These are phyloP conservation scores for Alectoris magna DNA, from an alignment of 2,797 vertebrate species.

Conservation along the genomic window DNA sequence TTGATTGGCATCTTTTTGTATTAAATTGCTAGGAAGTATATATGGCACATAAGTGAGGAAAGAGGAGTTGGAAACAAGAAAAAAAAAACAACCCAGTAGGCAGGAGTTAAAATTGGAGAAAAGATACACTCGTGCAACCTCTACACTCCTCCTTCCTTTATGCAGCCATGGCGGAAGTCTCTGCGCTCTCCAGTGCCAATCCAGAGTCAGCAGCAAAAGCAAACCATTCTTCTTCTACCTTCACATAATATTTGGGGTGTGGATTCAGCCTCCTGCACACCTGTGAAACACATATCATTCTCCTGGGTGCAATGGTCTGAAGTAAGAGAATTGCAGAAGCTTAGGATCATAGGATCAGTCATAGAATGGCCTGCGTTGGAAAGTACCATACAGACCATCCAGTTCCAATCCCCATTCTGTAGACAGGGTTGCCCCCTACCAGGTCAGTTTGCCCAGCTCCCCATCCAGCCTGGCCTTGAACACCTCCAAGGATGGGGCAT, in stretches of 20 bases:
- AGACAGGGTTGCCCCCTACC: background rate
- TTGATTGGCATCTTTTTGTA: background rate
- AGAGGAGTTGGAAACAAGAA: background rate
- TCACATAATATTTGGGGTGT: background rate
- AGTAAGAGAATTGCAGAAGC: background rate
- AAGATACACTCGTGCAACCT: background rate
- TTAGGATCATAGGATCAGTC: no score
- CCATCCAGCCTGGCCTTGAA: background rate
- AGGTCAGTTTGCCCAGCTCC: background rate
- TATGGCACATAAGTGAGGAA: background rate
- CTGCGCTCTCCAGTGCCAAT: background rate
- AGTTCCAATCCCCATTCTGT: background rate
- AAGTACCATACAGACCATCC: background rate
- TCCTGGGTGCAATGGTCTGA: background rate
- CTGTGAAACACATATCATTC: background rate
- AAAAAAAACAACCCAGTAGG: background rate
- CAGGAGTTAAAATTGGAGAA: background rate
- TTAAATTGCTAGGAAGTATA: background rate
- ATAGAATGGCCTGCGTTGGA: background rate
- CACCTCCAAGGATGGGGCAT: background rate
- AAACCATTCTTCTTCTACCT: fast-evolving
- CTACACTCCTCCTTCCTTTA: background rate
- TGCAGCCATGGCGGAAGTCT: background rate
- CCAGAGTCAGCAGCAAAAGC: background rate
- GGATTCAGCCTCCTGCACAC: background rate